These are phyloP conservation scores for Heteromyza rotundicornis DNA, from an alignment of 2,888 invertebrate species.

Conservation along the genomic window DNA sequence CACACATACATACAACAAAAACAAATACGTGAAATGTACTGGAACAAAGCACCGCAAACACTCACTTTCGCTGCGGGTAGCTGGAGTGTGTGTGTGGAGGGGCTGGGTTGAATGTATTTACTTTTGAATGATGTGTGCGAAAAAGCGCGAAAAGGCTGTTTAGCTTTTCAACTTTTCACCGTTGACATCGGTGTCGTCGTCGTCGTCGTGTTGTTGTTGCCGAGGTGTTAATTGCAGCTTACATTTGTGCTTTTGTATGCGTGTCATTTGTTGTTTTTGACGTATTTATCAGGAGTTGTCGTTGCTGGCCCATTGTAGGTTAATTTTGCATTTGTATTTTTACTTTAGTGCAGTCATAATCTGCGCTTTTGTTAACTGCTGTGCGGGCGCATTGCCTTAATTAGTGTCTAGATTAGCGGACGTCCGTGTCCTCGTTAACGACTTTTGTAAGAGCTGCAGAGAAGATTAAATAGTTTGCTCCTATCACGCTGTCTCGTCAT, in stretches of 20 bases:
- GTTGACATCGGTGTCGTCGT: background rate
- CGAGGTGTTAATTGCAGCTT: background rate
- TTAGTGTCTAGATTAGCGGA: no score
- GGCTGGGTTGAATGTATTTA: background rate
- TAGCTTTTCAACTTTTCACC: background rate
- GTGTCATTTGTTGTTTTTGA: background rate
- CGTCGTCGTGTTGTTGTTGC: background rate
- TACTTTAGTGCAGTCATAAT: no score
- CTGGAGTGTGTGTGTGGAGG: no score
- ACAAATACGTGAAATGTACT: background rate
- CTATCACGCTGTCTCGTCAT: no score
- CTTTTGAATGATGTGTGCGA: background rate
- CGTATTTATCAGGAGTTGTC: no score
- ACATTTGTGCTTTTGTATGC: background rate
- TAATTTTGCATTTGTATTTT: no score
- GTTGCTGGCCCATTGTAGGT: no score
- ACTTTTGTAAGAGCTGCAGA: no score
- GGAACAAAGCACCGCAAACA: background rate
- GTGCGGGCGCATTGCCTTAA: no score
- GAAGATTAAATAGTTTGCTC: no score
- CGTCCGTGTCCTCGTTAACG: no score
- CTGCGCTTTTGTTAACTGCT: no score
- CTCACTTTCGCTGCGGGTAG: background rate
- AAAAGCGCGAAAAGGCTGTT: background rate
- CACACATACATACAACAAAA: background rate